These are phyloP conservation scores for Netelia inedita DNA, from an alignment of 2,888 invertebrate species.

Conservation along the genomic window DNA sequence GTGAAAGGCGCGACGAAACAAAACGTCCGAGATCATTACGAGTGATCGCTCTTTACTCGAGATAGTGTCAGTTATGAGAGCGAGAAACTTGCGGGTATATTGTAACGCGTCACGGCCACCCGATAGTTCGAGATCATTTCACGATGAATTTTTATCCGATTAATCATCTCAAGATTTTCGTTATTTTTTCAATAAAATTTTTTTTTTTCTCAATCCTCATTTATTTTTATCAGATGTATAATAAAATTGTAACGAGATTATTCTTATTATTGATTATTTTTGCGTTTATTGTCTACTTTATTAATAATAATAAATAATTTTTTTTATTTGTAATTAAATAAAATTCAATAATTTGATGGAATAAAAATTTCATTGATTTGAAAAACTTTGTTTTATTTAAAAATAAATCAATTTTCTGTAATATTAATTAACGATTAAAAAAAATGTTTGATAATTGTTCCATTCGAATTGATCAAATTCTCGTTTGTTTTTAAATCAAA, in stretches of 20 bases:
- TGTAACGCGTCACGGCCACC: neutral
- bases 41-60: conserved; percentile 46
- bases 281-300: neutral
- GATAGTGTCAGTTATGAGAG: conserved; percentile 39
- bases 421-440: too few relatives aligned
- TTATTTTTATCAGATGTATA: neutral
- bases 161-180: neutral
- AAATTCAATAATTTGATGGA: neutral
- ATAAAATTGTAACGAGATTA: neutral
- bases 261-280: neutral
- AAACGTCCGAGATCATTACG: conserved; percentile 60
- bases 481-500: too few relatives aligned
- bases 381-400: too few relatives aligned
- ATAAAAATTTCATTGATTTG: neutral
- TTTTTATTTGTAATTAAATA: neutral
- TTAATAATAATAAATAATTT: neutral
- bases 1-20: conserved; percentile 67
- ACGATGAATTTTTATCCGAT: neutral
- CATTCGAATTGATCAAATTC: too few relatives aligned
- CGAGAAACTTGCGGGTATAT: neutral
- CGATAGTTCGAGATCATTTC: conserved; percentile 6
- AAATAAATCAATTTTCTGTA: too few relatives aligned
- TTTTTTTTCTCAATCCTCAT: too few relatives aligned
- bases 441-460: too few relatives aligned
- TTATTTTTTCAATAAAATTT: too few relatives aligned